phyloP scores from a whole-genome alignment of 2,888 invertebrate genomes.

The Trichogramma dendrolimi region DNA sequence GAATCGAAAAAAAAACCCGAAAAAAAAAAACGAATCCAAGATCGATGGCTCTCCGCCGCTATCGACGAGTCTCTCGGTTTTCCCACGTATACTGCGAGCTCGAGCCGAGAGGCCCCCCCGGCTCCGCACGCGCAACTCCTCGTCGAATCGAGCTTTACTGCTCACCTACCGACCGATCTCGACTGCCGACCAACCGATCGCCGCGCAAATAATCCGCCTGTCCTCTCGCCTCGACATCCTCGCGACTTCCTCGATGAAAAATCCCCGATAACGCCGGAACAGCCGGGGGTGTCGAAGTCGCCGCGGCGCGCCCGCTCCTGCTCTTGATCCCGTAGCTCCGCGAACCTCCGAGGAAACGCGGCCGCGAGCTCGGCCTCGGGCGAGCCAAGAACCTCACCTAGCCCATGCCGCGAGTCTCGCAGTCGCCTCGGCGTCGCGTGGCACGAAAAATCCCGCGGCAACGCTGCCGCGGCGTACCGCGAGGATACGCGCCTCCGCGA shows the following conservation, averaged over 20 bases:
- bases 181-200: neutral
- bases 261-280: neutral
- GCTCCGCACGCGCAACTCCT: neutral
- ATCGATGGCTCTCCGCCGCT: no score
- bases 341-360: neutral
- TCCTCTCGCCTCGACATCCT: no score
- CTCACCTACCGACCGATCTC: no score
- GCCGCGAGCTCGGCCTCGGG: neutral
- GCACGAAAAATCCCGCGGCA: neutral
- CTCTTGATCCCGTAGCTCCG: neutral
- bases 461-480: slow-evolving; percentile 8
- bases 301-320: neutral
- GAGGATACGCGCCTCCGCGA: slow-evolving; percentile 4
- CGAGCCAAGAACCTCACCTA: neutral
- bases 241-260: neutral
- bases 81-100: no score
- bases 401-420: neutral
- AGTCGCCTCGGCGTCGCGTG: neutral
- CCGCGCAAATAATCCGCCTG: neutral
- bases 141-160: neutral
- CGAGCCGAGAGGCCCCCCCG: neutral
- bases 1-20: no score
- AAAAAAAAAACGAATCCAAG: no score
- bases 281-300: slow-evolving; percentile 2
- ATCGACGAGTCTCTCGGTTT: no score